Evolutionary conservation across 2,113 vertebrate genomes (phyloP).

Genomic region (Bettongia penicillata): DNA sequence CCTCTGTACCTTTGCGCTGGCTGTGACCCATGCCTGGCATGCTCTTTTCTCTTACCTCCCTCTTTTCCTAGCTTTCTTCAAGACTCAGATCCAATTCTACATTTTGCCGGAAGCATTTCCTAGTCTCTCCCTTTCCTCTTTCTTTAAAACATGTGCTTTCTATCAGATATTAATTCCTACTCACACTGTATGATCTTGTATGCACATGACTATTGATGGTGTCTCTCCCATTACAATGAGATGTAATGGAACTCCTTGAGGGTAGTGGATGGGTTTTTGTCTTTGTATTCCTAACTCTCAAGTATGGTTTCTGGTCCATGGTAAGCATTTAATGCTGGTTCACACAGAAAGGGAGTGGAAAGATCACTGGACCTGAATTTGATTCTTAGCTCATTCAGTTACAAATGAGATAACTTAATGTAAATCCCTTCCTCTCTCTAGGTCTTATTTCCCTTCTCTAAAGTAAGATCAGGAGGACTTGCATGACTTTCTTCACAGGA

Average conservation of each 20-base stretch:
- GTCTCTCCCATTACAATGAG: too few relatives aligned
- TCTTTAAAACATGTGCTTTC: too few relatives aligned
- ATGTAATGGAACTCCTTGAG: too few relatives aligned
- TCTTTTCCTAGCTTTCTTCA: background rate
- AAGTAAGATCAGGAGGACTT: background rate
- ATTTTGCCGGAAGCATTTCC: background rate
- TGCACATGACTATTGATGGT: too few relatives aligned
- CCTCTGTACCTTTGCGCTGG: too few relatives aligned
- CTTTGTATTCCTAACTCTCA: too few relatives aligned
- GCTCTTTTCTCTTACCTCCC: background rate
- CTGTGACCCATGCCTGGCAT: background rate
- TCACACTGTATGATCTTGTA: too few relatives aligned
- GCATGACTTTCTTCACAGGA: background rate
- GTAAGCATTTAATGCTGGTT: background rate
- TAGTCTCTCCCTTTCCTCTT: too few relatives aligned
- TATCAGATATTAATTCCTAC: too few relatives aligned
- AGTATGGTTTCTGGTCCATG: too few relatives aligned
- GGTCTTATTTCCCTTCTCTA: background rate
- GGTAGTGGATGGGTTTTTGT: too few relatives aligned
- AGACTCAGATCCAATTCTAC: background rate
- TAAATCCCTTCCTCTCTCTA: background rate
- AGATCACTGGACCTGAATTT: background rate
- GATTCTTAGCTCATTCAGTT: background rate
- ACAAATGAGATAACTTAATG: background rate
- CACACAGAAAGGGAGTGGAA: background rate